Base-by-base conservation (phyloP, 2,888 invertebrate genomes). In the Oasisia sp. region DNA sequence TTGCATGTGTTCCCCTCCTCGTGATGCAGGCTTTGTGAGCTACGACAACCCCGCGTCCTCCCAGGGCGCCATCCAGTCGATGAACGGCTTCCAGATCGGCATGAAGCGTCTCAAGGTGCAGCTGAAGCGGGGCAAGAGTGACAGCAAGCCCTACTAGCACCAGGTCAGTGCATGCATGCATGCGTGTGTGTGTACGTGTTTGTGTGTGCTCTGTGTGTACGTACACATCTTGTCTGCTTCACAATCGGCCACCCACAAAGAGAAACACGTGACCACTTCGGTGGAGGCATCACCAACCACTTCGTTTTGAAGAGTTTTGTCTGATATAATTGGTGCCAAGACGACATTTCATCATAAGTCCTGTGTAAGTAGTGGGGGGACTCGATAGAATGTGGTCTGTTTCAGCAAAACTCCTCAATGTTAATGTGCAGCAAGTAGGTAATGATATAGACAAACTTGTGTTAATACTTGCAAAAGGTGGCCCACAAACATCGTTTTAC, bases 71-170 rank as follows among this genome's bases (percentile, higher is more conserved):
- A 99, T 99, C 97, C 99, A 99, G 97, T 98, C 99, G 96, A 99
- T 99, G 99, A 99, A 99, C 97, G 99, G 99, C 96, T 99, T 99
- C 97, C 99, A 99, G 97, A 99, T 99, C 97, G 99, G 99, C 96
- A 99, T 99, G 99, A 99, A 99, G 97, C 98, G 99, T 96, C 98
- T 99, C 97, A 99, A 99, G 97, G 99, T 99, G 96, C 99, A 99
- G 97, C 98, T 99, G 97, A 99, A 99, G 97, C 98, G 99, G 97
- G 99, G 99, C 97, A 99, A 99, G 97, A 99, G 99, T 97, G 99
- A 99, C 96, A 98, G 98, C 97, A 98, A 99, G 97, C 99, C 99
- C 97, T 99, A 99, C 98, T 99, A 98, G 94, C 90, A 74, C 74
- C 2, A 74, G 74, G 74, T 74, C 1, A 19, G 74, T 50, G 50